Evolutionary conservation across 2,797 vertebrate genomes (phyloP).

Genomic region (Pipistrellus pygmaeus): DNA sequence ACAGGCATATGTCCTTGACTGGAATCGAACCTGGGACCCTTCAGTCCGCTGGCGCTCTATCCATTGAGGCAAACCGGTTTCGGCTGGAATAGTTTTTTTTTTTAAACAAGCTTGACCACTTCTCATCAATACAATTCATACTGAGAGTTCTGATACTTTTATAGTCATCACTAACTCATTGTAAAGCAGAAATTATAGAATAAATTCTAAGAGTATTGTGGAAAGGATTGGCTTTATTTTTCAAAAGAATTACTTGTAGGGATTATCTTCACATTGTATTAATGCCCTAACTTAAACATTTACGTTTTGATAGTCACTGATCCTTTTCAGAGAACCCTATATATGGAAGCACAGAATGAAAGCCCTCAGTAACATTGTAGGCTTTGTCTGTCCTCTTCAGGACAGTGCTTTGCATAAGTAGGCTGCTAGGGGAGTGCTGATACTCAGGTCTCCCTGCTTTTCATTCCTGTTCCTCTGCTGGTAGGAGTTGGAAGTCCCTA

Average conservation of each 20-base stretch:
- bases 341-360: not conserved
- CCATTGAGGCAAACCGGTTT: not conserved
- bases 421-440: not conserved
- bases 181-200: not conserved
- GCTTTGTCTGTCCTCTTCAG: not conserved
- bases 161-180: not conserved
- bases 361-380: constrained; percentile 3
- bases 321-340: not conserved
- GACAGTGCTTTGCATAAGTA: not conserved
- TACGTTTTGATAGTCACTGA: not conserved
- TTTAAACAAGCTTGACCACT: not conserved
- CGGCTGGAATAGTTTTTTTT: not conserved
- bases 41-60: fast-evolving
- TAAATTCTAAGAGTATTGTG: not conserved
- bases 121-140: not conserved
- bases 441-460: not conserved
- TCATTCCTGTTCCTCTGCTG: not conserved
- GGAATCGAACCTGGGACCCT: not conserved
- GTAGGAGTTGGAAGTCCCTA: not conserved
- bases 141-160: not conserved
- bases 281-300: not conserved
- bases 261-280: not conserved
- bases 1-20: not conserved
- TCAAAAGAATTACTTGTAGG: not conserved
- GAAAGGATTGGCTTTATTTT: not conserved